Evolutionary conservation across 2,113 vertebrate genomes (phyloP).

Genomic region (Psettodes erumei): DNA sequence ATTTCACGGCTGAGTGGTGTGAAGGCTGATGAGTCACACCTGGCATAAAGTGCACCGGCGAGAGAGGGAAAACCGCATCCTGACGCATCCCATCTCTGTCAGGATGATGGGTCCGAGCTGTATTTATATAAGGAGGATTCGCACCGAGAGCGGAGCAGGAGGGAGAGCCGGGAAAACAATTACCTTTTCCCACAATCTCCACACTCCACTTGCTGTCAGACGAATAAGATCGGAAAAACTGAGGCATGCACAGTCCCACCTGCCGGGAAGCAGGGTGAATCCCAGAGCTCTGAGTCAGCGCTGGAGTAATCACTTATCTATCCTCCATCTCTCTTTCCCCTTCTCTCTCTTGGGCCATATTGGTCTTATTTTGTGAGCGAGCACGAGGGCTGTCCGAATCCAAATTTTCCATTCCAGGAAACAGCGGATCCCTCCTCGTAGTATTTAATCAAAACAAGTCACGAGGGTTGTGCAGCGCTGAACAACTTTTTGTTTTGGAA

Average conservation of each 20-base stretch:
- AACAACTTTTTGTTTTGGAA: constrained; percentile 56
- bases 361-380: constrained; percentile 6
- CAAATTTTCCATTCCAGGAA: constrained; percentile 15
- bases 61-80: constrained; percentile 37
- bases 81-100: constrained; percentile 39
- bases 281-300: constrained; percentile 32
- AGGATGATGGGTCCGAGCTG: constrained; percentile 35
- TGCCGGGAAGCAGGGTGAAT: constrained; percentile 48
- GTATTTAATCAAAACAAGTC: constrained; percentile 48
- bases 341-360: no score
- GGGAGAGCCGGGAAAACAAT: constrained; percentile 57
- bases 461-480: constrained; percentile 16
- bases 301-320: constrained; percentile 43
- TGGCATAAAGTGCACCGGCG: constrained; percentile 41
- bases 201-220: constrained; percentile 41
- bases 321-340: constrained; percentile 14
- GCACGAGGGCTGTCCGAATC: background rate
- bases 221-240: constrained; percentile 40
- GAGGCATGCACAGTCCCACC: constrained; percentile 34
- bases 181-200: constrained; percentile 48
- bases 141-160: constrained; percentile 12
- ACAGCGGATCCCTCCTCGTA: background rate
- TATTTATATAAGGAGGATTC: constrained; percentile 43
- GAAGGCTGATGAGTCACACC: constrained; percentile 74
- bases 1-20: constrained; percentile 72